These are phyloP conservation scores for Heliocidaris erythrogramma DNA, from an alignment of 35 echinoderm and acorn worm genomes.

Conservation along the genomic window DNA sequence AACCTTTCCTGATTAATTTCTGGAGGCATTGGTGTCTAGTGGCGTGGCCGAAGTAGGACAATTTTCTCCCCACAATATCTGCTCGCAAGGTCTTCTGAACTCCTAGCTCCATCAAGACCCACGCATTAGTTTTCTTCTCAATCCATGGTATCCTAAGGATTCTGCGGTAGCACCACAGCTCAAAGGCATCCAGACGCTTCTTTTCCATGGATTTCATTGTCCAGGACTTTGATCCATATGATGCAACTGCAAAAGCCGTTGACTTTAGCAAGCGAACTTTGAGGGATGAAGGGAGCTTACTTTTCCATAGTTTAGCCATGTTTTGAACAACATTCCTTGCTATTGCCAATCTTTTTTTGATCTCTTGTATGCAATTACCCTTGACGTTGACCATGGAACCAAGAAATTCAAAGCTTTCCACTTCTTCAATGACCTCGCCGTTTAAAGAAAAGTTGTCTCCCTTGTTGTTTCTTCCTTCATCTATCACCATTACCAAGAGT, in stretches of 20 bases:
- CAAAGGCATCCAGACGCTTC: background rate
- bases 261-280: conserved; percentile 15
- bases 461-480: background rate
- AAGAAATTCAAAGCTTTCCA: conserved; percentile 28
- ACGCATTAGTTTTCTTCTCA: too few relatives aligned
- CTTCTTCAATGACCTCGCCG: conserved; percentile 29
- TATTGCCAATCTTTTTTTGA: background rate
- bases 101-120: too few relatives aligned
- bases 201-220: background rate
- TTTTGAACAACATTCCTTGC: background rate
- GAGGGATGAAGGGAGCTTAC: conserved; percentile 26
- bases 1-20: too few relatives aligned
- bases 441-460: conserved; percentile 14
- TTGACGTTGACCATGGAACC: conserved; percentile 1
- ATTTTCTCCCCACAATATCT: too few relatives aligned
- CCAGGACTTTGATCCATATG: conserved; percentile 29
- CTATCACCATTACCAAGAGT: background rate
- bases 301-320: background rate
- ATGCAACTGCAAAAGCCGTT: conserved; percentile 41
- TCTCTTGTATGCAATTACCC: background rate
- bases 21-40: too few relatives aligned
- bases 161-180: conserved; percentile 15
- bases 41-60: too few relatives aligned
- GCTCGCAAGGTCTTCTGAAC: too few relatives aligned
- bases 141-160: too few relatives aligned